Evolutionary conservation across 53 echinoderm and acorn worm species (phyloP).

Genomic region (Henricia sp.): DNA sequence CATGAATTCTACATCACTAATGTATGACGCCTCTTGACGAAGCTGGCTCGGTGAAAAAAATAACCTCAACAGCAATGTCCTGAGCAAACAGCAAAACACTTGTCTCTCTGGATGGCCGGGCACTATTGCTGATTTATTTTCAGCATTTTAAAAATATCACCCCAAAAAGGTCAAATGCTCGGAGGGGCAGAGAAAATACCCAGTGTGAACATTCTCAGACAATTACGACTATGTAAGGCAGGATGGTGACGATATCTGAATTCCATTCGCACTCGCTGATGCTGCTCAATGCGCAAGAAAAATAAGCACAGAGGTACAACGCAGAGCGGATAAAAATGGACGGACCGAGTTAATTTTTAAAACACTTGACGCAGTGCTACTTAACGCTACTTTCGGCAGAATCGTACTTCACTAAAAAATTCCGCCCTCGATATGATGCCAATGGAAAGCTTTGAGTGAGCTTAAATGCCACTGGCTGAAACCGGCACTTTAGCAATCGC

Average conservation of each 20-base stretch:
- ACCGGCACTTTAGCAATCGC: no score
- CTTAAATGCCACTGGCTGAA: no score
- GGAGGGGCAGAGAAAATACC: no score
- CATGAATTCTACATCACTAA: no score
- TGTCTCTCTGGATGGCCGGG: background rate
- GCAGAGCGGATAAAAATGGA: background rate
- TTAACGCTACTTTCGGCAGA: background rate
- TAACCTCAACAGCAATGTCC: constrained; percentile 23
- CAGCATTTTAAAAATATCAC: constrained; percentile 3
- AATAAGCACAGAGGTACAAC: background rate
- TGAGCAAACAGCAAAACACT: constrained; percentile 27
- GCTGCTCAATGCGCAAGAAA: no score
- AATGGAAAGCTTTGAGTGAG: no score
- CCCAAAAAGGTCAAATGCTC: constrained; percentile 26
- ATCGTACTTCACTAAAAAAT: no score
- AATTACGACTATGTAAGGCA: no score
- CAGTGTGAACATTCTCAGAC: no score
- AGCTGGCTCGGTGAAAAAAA: background rate
- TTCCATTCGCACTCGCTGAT: no score
- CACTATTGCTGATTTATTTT: background rate
- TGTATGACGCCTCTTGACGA: background rate
- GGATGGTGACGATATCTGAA: no score
- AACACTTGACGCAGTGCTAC: constrained; percentile 10
- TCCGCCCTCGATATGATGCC: no score
- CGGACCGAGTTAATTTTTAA: background rate